Conservation (phyloP, 2,888 invertebrate species). For the Saturnia japonica region DNA sequence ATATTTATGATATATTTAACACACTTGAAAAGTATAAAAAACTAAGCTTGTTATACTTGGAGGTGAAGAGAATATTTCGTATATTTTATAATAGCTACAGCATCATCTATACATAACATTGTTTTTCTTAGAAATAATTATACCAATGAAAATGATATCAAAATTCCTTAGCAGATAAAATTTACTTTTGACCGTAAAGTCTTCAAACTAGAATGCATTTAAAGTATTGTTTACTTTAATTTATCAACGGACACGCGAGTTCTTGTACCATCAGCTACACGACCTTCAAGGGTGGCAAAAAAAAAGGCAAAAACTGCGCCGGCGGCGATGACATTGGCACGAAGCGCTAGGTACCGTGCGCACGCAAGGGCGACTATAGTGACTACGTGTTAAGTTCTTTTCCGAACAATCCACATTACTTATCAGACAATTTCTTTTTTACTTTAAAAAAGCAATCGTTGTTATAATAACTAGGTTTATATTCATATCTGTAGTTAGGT, state of each 20-base stretch:
- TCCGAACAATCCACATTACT: conserved; percentile 28
- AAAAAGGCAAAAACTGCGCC: conserved; percentile 54
- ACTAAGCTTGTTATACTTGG: too few relatives aligned
- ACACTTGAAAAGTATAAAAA: too few relatives aligned
- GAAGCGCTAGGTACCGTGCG: conserved; percentile 57
- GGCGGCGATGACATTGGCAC: conserved; percentile 72
- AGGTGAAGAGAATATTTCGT: too few relatives aligned
- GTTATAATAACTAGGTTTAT: too few relatives aligned
- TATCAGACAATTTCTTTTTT: neutral
- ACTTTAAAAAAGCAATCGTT: too few relatives aligned
- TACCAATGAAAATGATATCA: too few relatives aligned
- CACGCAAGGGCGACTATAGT: conserved; percentile 70
- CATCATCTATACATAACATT: too few relatives aligned
- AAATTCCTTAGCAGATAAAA: too few relatives aligned
- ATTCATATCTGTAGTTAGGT: too few relatives aligned
- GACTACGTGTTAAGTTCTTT: conserved; percentile 26
- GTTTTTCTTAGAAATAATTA: too few relatives aligned
- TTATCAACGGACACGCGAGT: conserved; percentile 64
- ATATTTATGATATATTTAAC: neutral
- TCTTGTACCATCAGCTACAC: conserved; percentile 60
- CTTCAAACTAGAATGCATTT: conserved; percentile 32
- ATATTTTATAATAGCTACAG: too few relatives aligned
- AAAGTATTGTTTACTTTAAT: conserved; percentile 47
- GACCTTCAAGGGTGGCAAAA: conserved; percentile 72
- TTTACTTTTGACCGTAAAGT: conserved; percentile 35